Evolutionary conservation across 2,797 vertebrate genomes (phyloP).

Genomic region (Sebastolobus alascanus): DNA sequence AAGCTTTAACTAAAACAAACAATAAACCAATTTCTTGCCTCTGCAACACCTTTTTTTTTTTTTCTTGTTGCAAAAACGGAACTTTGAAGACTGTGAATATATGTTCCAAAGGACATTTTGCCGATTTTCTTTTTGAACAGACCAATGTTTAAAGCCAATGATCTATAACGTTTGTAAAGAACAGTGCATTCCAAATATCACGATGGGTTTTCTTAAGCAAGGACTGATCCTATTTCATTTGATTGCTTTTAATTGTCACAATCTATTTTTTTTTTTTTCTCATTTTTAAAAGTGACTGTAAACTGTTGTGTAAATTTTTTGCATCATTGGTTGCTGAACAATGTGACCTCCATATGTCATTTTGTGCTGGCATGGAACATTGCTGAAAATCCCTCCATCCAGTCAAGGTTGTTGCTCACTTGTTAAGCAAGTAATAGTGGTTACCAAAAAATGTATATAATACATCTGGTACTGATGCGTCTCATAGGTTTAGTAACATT

Average conservation of each 20-base stretch:
- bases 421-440: constrained; percentile 86
- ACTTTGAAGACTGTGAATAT: constrained; percentile 98
- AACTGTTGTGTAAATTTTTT: constrained; percentile 87
- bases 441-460: constrained; percentile 90
- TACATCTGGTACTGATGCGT: constrained; percentile 87
- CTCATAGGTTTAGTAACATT: constrained; percentile 84
- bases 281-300: constrained; percentile 86
- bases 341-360: constrained; percentile 79
- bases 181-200: constrained; percentile 92
- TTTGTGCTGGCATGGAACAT: constrained; percentile 81
- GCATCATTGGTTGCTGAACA: constrained; percentile 81
- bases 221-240: constrained; percentile 84
- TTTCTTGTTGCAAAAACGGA: constrained; percentile 96
- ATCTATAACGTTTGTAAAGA: constrained; percentile 90
- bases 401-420: constrained; percentile 85
- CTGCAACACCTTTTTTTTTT: constrained; percentile 83
- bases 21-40: constrained; percentile 91
- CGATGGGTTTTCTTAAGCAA: constrained; percentile 88
- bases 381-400: constrained; percentile 80
- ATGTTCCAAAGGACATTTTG: constrained; percentile 93
- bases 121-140: constrained; percentile 85
- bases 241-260: constrained; percentile 80
- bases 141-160: constrained; percentile 92
- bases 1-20: constrained; percentile 93
- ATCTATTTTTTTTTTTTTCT: constrained; percentile 79